Base-by-base conservation (phyloP, 2,113 vertebrate species). In the Sceloporus tristichus region DNA sequence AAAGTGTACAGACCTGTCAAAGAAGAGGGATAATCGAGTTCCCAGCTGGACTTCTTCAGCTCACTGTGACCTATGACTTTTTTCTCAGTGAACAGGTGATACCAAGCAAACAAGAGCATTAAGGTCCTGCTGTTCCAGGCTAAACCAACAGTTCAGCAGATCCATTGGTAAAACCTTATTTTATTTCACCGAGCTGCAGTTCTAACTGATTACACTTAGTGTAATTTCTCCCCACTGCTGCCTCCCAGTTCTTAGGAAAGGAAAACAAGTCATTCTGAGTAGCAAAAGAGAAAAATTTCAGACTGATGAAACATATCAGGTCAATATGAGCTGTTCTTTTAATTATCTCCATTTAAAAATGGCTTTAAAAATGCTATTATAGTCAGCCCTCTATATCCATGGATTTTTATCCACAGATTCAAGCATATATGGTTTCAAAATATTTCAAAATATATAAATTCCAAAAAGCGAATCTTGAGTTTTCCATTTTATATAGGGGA, bases 201-300 rank as follows among this genome's bases (percentile, higher is more conserved):
- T 59, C 75, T 54, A 16, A 0, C n/a, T 14, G 1, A 0, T 68
- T 3, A 53, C 29, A 9, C 42, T 0, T 29, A 25, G 27, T 27
- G 3, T 77, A 8, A 40, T 5, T 8, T 18, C 16, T 29, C 42
- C 29, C 78, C 19, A 16, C 42, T 25, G 13, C 38, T 10, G 11
- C 34, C 42, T 5, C 68, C 76, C 13, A 40, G 21, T 73, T 75
- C 40, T 38, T 25, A 6, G 5, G 38, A 34, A 18, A 34, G 38
- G 79, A 2, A n/a, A 11, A 40, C 23, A 18, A 53, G 19, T 76
- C 16, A 42, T 74, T 7, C 25, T 56, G 21, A 42, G 23, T 25
- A 74, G 11, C 18, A 23, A 54, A 9, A 84, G 2, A 34, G 53
- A 92, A 34, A 29, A 2, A 84, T 42, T 86, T 71, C 68, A 29